These are phyloP conservation scores for Baryphthengus martii DNA, from an alignment of 2,113 vertebrate genomes.

Conservation along the genomic window DNA sequence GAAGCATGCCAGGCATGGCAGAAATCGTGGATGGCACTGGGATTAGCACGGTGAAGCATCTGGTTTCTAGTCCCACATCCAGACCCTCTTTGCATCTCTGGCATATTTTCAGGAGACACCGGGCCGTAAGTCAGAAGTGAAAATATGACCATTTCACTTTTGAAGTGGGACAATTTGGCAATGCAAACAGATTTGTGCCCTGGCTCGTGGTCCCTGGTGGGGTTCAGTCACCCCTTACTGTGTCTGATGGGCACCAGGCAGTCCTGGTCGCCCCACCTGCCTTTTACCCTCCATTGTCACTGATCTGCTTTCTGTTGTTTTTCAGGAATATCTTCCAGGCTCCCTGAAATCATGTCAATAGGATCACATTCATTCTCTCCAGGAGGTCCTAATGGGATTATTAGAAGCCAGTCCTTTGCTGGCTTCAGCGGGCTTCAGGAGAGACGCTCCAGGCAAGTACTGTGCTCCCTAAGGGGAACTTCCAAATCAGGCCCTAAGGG, in stretches of 20 bases:
- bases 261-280: not conserved
- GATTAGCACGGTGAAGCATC: not conserved
- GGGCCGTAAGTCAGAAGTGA: not conserved
- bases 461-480: not conserved
- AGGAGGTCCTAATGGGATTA: slow-evolving; percentile 96
- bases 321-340: slow-evolving; percentile 86
- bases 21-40: not conserved
- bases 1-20: not conserved
- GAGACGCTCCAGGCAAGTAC: slow-evolving; percentile 87
- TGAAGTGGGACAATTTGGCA: not conserved
- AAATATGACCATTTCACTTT: not conserved
- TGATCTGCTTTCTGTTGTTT: slow-evolving; percentile 32
- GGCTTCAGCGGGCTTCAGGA: slow-evolving; percentile 97
- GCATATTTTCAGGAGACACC: not conserved
- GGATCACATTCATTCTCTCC: slow-evolving; percentile 89
- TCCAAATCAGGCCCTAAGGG: not conserved
- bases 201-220: not conserved
- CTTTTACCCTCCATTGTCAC: not conserved
- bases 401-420: slow-evolving; percentile 96
- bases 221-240: not conserved
- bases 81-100: not conserved
- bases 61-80: not conserved
- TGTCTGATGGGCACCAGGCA: not conserved
- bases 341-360: slow-evolving; percentile 93
- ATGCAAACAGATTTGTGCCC: not conserved